These are phyloP conservation scores for Autographa pulchrina DNA, from an alignment of 2,888 invertebrate species.

Conservation along the genomic window DNA sequence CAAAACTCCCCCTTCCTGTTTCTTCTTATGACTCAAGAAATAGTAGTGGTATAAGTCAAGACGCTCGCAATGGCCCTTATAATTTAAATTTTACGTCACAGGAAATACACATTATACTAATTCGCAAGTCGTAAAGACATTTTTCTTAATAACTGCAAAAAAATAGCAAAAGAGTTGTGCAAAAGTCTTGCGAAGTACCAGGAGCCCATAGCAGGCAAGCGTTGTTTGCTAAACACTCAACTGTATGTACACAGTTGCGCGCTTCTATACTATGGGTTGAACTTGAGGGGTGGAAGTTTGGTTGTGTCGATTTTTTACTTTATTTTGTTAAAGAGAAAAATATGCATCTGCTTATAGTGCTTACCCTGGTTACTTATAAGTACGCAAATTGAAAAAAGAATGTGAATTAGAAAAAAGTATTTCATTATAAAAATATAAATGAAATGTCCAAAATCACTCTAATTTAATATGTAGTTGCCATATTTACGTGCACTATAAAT, in stretches of 20 bases:
- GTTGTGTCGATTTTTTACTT: conserved; percentile 15
- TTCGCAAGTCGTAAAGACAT: not conserved
- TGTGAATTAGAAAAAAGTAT: no score
- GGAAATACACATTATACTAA: not conserved
- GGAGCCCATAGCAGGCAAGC: conserved; percentile 49
- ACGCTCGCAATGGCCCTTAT: not conserved
- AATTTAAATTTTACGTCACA: not conserved
- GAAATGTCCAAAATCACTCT: no score
- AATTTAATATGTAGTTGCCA: no score
- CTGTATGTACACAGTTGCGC: conserved; percentile 43
- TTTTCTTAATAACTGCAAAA: not conserved
- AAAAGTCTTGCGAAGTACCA: conserved; percentile 56
- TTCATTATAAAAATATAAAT: no score
- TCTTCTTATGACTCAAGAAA: no score
- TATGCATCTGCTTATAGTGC: not conserved
- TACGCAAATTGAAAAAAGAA: no score
- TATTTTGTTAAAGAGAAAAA: no score
- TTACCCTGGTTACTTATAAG: not conserved
- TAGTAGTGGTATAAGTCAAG: no score
- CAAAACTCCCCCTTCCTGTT: not conserved
- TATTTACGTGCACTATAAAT: no score
- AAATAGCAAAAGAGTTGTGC: conserved; percentile 29
- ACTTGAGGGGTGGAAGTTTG: conserved; percentile 12
- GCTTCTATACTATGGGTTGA: conserved; percentile 29
- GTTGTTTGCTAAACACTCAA: conserved; percentile 55